Evolutionary conservation across 1,140 invertebrate genomes (phyloP).

Genomic region (Diorhabda elongata): DNA sequence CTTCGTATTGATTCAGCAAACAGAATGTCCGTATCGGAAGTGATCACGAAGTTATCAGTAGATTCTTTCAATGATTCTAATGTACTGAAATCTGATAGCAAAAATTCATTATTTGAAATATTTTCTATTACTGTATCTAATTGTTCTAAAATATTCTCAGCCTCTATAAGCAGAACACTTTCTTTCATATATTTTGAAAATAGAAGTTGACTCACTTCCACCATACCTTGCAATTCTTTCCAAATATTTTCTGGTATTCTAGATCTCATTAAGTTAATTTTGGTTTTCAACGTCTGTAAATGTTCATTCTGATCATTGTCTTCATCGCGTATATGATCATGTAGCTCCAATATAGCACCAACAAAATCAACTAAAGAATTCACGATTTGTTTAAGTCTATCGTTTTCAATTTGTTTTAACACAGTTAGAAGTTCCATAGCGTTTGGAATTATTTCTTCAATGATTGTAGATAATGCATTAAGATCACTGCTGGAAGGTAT

Average conservation of each 20-base stretch:
- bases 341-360: conserved; percentile 17
- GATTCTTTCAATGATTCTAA: background rate
- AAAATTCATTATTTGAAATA: background rate
- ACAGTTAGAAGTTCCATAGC: background rate
- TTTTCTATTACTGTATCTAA: background rate
- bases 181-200: conserved; percentile 4
- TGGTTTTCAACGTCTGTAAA: background rate
- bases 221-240: background rate
- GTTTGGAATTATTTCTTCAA: background rate
- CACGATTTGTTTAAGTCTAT: conserved; percentile 23
- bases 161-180: background rate
- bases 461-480: conserved; percentile 5
- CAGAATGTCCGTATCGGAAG: background rate
- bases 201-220: conserved; percentile 7
- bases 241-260: background rate
- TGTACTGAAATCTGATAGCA: background rate
- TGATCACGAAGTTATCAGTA: background rate
- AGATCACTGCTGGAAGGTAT: conserved; percentile 5
- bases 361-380: conserved; percentile 24
- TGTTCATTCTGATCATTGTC: background rate
- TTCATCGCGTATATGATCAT: background rate
- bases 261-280: background rate
- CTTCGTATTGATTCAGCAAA: background rate
- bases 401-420: conserved; percentile 19
- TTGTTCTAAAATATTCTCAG: conserved; percentile 4